Base-by-base conservation (phyloP, 1,140 invertebrate species). In the Hormaphis cornu region DNA sequence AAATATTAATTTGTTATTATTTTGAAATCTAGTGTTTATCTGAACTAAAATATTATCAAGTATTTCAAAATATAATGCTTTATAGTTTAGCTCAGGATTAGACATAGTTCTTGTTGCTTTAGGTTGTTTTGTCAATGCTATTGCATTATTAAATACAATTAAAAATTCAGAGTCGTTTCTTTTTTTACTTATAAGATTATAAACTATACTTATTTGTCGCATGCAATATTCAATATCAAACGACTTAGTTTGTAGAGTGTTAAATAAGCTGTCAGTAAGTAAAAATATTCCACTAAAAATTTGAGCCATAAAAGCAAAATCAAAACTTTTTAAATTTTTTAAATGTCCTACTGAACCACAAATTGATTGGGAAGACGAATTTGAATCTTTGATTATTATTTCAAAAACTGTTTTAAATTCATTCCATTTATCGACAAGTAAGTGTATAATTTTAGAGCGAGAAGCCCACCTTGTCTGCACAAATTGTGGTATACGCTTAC, bases 31-130 rank as follows among this genome's bases (percentile, higher is more conserved):
- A 8, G 22, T 24, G 18, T 18, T 24, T 24, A 50, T 50, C 18
- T 50, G 48, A n/a, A 24, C 7, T n/a, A 24, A 18, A 50, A 50
- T 50, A 18, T 18, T n/a, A 18, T 50, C 48, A 50, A 50, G 16
- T 50, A 50, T 50, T 50, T 50, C 48, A 24, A 50, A 50, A 50
- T 18, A 50, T 24, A 50, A n/a, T n/a, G n/a, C n/a, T n/a, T n/a
- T n/a, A n/a, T n/a, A n/a, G n/a, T n/a, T n/a, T n/a, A n/a, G n/a
- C n/a, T n/a, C n/a, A n/a, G n/a, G n/a, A n/a, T n/a, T n/a, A n/a
- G n/a, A n/a, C n/a, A n/a, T n/a, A n/a, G n/a, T n/a, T n/a, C n/a
- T n/a, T n/a, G n/a, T n/a, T n/a, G n/a, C n/a, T n/a, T n/a, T n/a
- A n/a, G n/a, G n/a, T n/a, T n/a, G n/a, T n/a, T n/a, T n/a, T n/a